Percentiles rank a stretch among this genome's conserved stretches.
Conservation (phyloP, 2,113 vertebrate species). For the Phalacrocorax carbo region DNA sequence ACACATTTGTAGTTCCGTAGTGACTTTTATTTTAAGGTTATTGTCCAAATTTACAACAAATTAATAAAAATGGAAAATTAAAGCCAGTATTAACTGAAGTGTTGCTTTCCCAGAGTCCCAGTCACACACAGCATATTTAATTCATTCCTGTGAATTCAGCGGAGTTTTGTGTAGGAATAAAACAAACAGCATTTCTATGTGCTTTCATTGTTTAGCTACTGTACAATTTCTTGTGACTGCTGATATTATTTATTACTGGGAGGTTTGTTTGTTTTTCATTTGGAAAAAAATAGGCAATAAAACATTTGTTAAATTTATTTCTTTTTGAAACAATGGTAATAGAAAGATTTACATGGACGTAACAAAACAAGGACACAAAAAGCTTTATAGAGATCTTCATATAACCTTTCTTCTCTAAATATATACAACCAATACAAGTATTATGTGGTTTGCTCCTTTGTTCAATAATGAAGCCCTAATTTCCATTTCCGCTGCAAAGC, state of each 20-base stretch:
- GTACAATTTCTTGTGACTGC: slow-evolving; percentile 10
- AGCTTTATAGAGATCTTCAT: background rate
- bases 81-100: background rate
- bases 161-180: background rate
- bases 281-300: slow-evolving; percentile 24
- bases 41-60: background rate
- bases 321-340: background rate
- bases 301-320: slow-evolving; percentile 40
- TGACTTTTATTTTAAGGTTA: background rate
- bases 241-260: slow-evolving; percentile 53
- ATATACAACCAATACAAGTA: background rate
- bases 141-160: background rate
- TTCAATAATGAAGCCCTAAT: background rate
- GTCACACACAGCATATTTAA: slow-evolving; percentile 1
- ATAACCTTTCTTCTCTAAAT: background rate
- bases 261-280: slow-evolving; percentile 32
- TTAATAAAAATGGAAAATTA: slow-evolving; percentile 15
- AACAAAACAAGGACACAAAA: slow-evolving; percentile 12
- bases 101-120: background rate
- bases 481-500: slow-evolving; percentile 5
- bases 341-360: slow-evolving; percentile 26
- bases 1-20: background rate
- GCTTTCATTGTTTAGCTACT: slow-evolving; percentile 44
- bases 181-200: slow-evolving; percentile 10
- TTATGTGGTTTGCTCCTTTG: slow-evolving; percentile 3